phyloP scores from a whole-genome alignment of 2,113 vertebrate species.

The Campylorhamphus procurvoides region DNA sequence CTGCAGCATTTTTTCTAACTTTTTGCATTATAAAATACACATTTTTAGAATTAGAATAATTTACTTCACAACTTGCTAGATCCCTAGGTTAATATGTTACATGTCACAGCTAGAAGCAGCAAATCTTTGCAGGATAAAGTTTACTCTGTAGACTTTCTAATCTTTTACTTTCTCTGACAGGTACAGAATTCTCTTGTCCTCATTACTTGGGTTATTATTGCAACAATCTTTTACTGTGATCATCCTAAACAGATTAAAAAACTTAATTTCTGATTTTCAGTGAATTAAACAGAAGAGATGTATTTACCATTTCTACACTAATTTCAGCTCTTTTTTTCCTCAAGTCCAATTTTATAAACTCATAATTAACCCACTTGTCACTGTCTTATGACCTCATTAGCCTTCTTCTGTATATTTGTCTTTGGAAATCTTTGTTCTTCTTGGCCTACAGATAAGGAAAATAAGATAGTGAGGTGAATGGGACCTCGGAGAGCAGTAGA shows the following conservation, averaged over 20 bases:
- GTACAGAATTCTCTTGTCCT: not conserved
- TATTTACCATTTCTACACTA: not conserved
- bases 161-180: not conserved
- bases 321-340: constrained; percentile 5
- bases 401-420: not conserved
- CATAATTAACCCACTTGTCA: not conserved
- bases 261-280: not conserved
- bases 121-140: not conserved
- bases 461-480: not conserved
- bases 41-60: not conserved
- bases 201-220: constrained; percentile 29
- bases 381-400: constrained; percentile 21
- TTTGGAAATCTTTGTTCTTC: not conserved
- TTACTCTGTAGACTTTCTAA: not conserved
- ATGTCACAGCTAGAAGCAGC: not conserved
- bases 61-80: not conserved
- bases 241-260: constrained; percentile 13
- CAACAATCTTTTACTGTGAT: not conserved
- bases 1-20: not conserved
- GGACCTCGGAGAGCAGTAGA: not conserved
- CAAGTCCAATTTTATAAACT: constrained; percentile 38
- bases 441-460: constrained; percentile 10
- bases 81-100: not conserved
- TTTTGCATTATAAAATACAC: not conserved
- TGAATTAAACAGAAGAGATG: not conserved